Evolutionary conservation across 37 sponge, comb jelly and placozoan genomes (phyloP).

Genomic region (Ianthella basta): DNA sequence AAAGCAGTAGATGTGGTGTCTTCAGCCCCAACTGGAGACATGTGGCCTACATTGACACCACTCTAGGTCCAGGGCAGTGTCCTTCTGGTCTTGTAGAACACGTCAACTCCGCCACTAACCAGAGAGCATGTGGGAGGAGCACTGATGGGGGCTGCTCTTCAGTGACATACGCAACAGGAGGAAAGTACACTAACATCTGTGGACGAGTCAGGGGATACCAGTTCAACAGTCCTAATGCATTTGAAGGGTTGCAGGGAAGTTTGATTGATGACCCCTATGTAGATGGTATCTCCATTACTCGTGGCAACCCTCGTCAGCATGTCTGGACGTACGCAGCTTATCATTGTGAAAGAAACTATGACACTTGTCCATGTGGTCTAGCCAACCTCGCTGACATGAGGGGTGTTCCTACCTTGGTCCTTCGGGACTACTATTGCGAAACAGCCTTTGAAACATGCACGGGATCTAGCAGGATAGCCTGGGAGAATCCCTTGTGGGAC

Average conservation of each 20-base stretch:
- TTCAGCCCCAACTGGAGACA: slow-evolving; percentile 32
- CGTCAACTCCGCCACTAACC: background rate
- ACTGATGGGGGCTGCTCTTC: slow-evolving; percentile 3
- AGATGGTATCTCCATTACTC: slow-evolving; percentile 29
- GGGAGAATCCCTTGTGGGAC: slow-evolving; percentile 37
- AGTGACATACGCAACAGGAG: background rate
- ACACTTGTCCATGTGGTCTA: background rate
- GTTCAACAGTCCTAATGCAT: slow-evolving; percentile 2
- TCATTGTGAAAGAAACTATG: background rate
- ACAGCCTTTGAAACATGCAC: background rate
- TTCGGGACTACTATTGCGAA: slow-evolving; percentile 8
- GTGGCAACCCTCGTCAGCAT: slow-evolving; percentile 14
- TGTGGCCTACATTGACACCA: slow-evolving; percentile 44
- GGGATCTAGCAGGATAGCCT: background rate
- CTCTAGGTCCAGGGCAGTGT: slow-evolving; percentile 16
- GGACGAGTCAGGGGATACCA: slow-evolving; percentile 25
- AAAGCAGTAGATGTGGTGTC: background rate
- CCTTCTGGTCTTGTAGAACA: slow-evolving; percentile 11
- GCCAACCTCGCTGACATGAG: background rate
- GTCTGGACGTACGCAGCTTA: slow-evolving; percentile 1
- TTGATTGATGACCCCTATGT: slow-evolving; percentile 10
- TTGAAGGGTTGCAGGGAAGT: slow-evolving; percentile 12
- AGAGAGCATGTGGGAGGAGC: slow-evolving; percentile 37
- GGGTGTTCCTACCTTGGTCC: background rate
- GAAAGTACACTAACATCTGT: slow-evolving; percentile 22